Evolutionary conservation across 2,888 invertebrate genomes (phyloP).

Genomic region (Heliothis peltigera): DNA sequence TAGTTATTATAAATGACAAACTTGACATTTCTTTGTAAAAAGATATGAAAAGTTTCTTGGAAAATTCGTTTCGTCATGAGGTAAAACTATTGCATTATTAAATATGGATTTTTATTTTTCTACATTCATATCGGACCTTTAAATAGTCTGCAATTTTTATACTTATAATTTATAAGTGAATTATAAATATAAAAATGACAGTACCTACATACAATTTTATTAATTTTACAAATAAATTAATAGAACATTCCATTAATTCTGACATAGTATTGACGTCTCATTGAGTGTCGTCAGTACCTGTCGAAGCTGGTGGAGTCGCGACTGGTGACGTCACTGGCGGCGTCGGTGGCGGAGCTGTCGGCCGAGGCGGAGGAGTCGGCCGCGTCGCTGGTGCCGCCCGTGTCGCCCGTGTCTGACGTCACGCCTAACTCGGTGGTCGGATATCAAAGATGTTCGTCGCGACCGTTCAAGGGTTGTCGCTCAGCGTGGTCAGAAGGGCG

Average conservation of each 20-base stretch:
- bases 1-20: conserved; percentile 42
- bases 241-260: conserved; percentile 29
- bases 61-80: conserved; percentile 69
- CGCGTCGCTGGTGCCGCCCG: conserved; percentile 63
- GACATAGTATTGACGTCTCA: background rate
- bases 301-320: conserved; percentile 84
- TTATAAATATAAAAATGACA: conserved; percentile 29
- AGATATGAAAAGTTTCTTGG: conserved; percentile 73
- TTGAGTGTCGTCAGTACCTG: conserved; percentile 76
- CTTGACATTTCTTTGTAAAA: conserved; percentile 72
- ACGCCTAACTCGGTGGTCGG: conserved; percentile 76
- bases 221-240: conserved; percentile 53
- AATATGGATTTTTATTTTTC: conserved; percentile 38
- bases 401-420: conserved; percentile 74
- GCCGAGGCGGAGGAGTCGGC: conserved; percentile 64
- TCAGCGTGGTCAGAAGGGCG: conserved; percentile 95
- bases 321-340: conserved; percentile 87
- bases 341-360: conserved; percentile 79
- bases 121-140: conserved; percentile 36
- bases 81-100: conserved; percentile 60
- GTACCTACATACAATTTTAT: conserved; percentile 1
- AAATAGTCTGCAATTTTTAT: conserved; percentile 14
- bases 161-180: conserved; percentile 2
- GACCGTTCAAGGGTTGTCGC: conserved; percentile 95
- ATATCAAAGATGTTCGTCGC: conserved; percentile 94